A percentile compares a stretch with the other conserved stretches of the same genome.
These are phyloP conservation scores for Mesopsocus fuscifrons DNA, from an alignment of 2,888 invertebrate genomes.

Conservation along the genomic window DNA sequence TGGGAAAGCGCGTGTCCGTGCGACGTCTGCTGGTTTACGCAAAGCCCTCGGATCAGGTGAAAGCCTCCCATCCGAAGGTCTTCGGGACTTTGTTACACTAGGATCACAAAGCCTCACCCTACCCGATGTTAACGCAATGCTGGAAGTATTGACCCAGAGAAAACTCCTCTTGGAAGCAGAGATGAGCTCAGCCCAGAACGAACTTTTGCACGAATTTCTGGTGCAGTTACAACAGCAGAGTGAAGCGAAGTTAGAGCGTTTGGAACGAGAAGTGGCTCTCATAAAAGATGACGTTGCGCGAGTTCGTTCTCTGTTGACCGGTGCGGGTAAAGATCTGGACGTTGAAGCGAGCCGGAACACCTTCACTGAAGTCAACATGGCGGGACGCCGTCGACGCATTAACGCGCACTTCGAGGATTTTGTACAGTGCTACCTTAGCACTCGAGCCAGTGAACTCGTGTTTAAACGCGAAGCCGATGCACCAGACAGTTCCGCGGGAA, in stretches of 20 bases:
- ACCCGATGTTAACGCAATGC: slow-evolving; percentile 61
- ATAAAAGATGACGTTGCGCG: slow-evolving; percentile 53
- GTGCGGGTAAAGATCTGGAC: slow-evolving; percentile 12
- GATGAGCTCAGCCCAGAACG: slow-evolving; percentile 57
- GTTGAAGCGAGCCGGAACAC: slow-evolving; percentile 8
- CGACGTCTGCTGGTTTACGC: slow-evolving; percentile 16
- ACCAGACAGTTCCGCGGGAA: slow-evolving; percentile 16
- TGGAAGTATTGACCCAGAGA: slow-evolving; percentile 57
- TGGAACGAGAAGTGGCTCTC: slow-evolving; percentile 49
- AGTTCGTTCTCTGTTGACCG: slow-evolving; percentile 41
- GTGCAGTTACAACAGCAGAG: slow-evolving; percentile 55
- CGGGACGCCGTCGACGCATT: slow-evolving; percentile 44
- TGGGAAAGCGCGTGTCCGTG: slow-evolving; percentile 39
- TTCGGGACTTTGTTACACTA: slow-evolving; percentile 42
- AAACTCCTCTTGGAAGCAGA: slow-evolving; percentile 67
- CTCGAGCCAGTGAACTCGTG: slow-evolving; percentile 50
- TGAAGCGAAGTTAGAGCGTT: slow-evolving; percentile 41
- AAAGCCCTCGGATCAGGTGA: slow-evolving; percentile 17
- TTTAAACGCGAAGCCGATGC: slow-evolving; percentile 28
- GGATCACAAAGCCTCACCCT: slow-evolving; percentile 53
- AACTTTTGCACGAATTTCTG: slow-evolving; percentile 67
- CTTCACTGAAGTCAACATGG: neutral
- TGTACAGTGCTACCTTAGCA: slow-evolving; percentile 67
- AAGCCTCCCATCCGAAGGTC: slow-evolving; percentile 26
- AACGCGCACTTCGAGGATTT: slow-evolving; percentile 78